These are phyloP conservation scores for Cotesia vestalis DNA, from an alignment of 1,140 invertebrate species.

Conservation along the genomic window DNA sequence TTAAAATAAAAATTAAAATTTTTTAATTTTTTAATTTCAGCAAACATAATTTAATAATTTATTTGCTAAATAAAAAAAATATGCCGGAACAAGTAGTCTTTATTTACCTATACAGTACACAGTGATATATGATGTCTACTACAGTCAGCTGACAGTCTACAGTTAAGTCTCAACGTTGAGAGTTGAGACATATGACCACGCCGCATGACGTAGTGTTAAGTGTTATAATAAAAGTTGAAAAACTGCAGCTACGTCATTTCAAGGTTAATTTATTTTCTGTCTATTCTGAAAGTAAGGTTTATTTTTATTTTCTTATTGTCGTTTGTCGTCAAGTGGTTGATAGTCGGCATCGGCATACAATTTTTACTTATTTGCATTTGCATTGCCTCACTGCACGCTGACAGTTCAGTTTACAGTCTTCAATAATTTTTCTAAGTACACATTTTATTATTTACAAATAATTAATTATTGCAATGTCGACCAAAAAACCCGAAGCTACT, in stretches of 20 bases:
- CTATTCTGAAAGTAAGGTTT: not conserved
- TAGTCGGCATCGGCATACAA: not conserved
- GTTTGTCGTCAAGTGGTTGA: constrained; percentile 14
- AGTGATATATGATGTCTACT: too few relatives aligned
- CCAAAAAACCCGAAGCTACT: constrained; percentile 41
- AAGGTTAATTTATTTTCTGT: not conserved
- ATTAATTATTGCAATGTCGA: not conserved
- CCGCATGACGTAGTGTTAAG: too few relatives aligned
- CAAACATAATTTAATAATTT: too few relatives aligned
- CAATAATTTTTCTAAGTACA: constrained; percentile 1
- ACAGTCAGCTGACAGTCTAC: too few relatives aligned
- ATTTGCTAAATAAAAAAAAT: too few relatives aligned
- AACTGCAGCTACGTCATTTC: too few relatives aligned
- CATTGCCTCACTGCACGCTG: not conserved
- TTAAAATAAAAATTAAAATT: constrained; percentile 26
- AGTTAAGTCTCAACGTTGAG: too few relatives aligned
- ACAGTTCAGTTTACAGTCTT: not conserved
- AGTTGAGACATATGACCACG: too few relatives aligned
- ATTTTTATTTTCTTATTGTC: not conserved
- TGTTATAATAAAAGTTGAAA: too few relatives aligned
- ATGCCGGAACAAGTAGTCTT: too few relatives aligned
- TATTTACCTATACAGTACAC: too few relatives aligned
- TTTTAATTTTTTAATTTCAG: too few relatives aligned
- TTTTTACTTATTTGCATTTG: not conserved
- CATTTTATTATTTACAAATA: constrained; percentile 4